Evolutionary conservation across 2,113 vertebrate genomes (phyloP).

Genomic region (Spea multiplicata): DNA sequence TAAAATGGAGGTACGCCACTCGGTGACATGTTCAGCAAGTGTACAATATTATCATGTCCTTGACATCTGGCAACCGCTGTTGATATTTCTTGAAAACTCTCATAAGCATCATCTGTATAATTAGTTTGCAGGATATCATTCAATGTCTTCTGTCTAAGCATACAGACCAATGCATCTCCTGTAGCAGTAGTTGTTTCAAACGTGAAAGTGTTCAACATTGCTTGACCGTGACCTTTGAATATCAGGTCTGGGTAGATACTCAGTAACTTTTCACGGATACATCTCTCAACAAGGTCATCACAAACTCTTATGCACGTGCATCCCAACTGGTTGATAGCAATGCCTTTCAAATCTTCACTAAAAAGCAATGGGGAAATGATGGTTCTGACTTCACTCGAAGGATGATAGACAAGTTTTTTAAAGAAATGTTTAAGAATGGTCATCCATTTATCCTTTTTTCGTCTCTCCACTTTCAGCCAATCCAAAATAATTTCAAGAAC

Average conservation of each 20-base stretch:
- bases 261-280: constrained; percentile 18
- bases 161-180: neutral
- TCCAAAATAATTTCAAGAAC: constrained; percentile 21
- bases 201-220: neutral
- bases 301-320: constrained; percentile 18
- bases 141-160: constrained; percentile 21
- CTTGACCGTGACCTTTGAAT: constrained; percentile 20
- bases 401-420: constrained; percentile 37
- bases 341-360: neutral
- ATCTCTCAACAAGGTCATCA: constrained; percentile 5
- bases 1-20: neutral
- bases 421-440: constrained; percentile 32
- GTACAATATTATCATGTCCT: constrained; percentile 29
- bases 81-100: constrained; percentile 39
- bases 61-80: constrained; percentile 19
- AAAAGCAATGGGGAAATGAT: constrained; percentile 18
- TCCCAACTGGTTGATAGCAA: constrained; percentile 8
- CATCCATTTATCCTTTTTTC: neutral
- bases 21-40: constrained; percentile 7
- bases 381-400: neutral
- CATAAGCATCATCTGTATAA: constrained; percentile 11
- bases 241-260: constrained; percentile 24
- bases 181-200: neutral
- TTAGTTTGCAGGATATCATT: constrained; percentile 39
- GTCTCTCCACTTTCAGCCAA: neutral